Evolutionary conservation across 2,888 invertebrate genomes (phyloP).

Genomic region (Tryphoninae sp.): DNA sequence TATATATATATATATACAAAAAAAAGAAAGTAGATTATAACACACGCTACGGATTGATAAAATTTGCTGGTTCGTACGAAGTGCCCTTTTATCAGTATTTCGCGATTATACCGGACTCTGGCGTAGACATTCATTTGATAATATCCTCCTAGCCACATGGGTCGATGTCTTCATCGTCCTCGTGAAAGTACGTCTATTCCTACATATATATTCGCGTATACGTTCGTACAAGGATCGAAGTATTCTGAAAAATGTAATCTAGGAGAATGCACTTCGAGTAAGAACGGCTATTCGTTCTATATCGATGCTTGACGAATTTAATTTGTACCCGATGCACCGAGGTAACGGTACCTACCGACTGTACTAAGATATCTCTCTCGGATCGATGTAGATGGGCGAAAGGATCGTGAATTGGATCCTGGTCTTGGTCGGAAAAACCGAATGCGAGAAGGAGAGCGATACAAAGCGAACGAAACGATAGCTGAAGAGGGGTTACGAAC

Average conservation of each 20-base stretch:
- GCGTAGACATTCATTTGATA: too few species aligned
- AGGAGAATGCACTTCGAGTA: neutral
- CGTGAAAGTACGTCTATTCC: too few species aligned
- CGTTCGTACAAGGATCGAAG: neutral
- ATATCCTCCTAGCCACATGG: too few species aligned
- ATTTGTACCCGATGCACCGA: conserved; percentile 15
- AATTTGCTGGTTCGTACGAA: too few species aligned
- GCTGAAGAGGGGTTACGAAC: conserved; percentile 11
- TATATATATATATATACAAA: too few species aligned
- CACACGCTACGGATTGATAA: too few species aligned
- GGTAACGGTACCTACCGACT: neutral
- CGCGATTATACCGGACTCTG: too few species aligned
- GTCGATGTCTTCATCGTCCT: too few species aligned
- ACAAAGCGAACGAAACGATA: conserved; percentile 5
- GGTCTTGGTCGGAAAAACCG: neutral
- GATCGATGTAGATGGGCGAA: neutral
- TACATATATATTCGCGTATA: neutral
- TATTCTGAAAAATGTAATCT: conserved; percentile 9
- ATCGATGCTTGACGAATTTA: conserved; percentile 26
- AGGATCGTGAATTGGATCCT: neutral
- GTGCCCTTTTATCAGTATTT: neutral
- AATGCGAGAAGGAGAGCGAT: conserved; percentile 4
- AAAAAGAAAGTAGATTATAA: neutral
- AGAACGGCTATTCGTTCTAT: neutral
- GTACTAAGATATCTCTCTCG: neutral